Conservation (phyloP, 2,888 invertebrate species). For the Apodemia zela region DNA sequence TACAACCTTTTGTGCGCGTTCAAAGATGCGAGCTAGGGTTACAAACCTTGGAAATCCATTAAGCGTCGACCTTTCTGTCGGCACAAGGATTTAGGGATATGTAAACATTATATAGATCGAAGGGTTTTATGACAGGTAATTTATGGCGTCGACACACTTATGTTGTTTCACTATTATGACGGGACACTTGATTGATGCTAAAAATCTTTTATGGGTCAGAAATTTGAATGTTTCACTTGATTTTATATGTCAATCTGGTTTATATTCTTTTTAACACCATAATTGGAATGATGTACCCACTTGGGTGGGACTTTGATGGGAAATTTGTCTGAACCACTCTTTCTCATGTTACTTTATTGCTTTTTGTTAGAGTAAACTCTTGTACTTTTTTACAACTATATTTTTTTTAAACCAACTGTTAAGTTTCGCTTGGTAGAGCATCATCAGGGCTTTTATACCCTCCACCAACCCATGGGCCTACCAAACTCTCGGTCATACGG, state of each 20-base stretch:
- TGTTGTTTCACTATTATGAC: background rate
- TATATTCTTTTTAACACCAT: background rate
- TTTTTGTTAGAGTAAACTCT: too few species aligned
- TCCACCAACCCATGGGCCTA: too few species aligned
- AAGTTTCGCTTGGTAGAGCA: too few species aligned
- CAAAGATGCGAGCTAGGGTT: conserved; percentile 27
- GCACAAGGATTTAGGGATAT: background rate
- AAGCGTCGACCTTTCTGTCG: conserved; percentile 17
- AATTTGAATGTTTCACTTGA: background rate
- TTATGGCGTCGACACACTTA: conserved; percentile 4
- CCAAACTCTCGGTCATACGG: too few species aligned
- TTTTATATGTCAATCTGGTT: background rate
- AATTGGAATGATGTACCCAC: too few species aligned
- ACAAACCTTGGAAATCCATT: conserved; percentile 29
- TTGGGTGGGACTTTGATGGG: too few species aligned
- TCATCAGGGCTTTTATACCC: too few species aligned
- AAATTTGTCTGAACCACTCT: too few species aligned
- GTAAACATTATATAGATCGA: conserved; percentile 1
- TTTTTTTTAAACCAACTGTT: too few species aligned
- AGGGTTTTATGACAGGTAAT: conserved; percentile 10
- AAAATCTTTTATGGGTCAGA: background rate
- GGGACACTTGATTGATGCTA: conserved; percentile 5
- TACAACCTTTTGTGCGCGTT: conserved; percentile 25
- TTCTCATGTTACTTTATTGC: too few species aligned
- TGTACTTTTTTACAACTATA: too few species aligned